These are phyloP conservation scores for Picus viridis DNA, from an alignment of 2,797 vertebrate genomes.

Conservation along the genomic window DNA sequence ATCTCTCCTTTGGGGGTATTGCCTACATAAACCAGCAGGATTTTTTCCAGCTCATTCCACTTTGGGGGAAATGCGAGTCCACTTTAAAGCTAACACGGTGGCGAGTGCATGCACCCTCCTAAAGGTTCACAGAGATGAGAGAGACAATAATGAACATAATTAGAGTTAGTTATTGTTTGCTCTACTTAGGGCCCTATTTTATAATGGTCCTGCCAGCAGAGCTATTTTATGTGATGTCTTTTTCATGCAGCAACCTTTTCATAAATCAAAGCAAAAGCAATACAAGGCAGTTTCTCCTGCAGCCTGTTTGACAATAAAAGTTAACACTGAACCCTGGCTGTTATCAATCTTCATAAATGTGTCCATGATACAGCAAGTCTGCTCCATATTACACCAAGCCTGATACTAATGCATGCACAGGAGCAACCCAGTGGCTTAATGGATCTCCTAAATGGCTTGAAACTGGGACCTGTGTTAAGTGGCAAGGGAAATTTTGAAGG, in stretches of 20 bases:
- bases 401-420: conserved; percentile 59
- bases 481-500: conserved; percentile 37
- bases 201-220: conserved; percentile 37
- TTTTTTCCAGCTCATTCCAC: neutral
- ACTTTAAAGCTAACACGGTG: neutral
- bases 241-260: conserved; percentile 71
- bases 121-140: neutral
- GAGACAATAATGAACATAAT: conserved; percentile 67
- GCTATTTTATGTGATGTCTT: conserved; percentile 68
- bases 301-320: conserved; percentile 77
- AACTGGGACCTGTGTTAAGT: conserved; percentile 51
- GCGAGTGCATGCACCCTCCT: neutral
- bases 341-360: conserved; percentile 80
- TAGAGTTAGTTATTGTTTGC: conserved; percentile 70
- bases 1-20: neutral
- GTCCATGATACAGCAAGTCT: conserved; percentile 58
- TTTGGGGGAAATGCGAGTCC: neutral
- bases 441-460: conserved; percentile 49
- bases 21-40: neutral
- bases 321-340: conserved; percentile 70
- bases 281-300: conserved; percentile 60
- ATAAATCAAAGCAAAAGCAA: conserved; percentile 78
- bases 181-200: conserved; percentile 38
- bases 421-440: conserved; percentile 49
- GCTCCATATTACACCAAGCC: conserved; percentile 12